phyloP scores from a whole-genome alignment of 1,140 invertebrate species.

The Lucilia sericata region DNA sequence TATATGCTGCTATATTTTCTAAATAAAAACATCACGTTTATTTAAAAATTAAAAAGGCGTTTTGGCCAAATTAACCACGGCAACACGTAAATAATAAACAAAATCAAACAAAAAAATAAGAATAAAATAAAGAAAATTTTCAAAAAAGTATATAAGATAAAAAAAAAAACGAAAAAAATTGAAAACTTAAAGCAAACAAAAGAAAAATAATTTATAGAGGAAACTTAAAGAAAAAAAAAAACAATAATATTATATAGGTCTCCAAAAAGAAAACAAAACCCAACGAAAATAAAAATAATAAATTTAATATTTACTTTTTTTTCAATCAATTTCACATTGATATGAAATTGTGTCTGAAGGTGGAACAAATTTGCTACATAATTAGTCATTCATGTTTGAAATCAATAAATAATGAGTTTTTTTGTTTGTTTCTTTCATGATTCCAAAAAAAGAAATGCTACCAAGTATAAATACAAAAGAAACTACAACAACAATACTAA shows the following conservation, averaged over 20 bases:
- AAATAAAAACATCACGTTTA: conserved; percentile 33
- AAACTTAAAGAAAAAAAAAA: neutral
- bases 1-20: conserved; percentile 5
- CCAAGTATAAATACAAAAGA: conserved; percentile 10
- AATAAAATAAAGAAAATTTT: conserved; percentile 12
- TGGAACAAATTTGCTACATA: conserved; percentile 35
- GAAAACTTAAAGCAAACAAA: neutral
- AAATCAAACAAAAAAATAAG: conserved; percentile 18
- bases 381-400: conserved; percentile 34
- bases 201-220: neutral
- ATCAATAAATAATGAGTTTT: neutral
- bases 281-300: neutral
- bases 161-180: neutral
- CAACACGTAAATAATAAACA: conserved; percentile 40
- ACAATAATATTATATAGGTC: neutral
- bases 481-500: neutral
- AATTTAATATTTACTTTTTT: neutral
- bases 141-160: neutral
- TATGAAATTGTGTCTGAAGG: conserved; percentile 33
- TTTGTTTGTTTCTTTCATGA: neutral
- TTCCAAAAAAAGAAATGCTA: conserved; percentile 34
- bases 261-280: neutral
- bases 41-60: conserved; percentile 21
- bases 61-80: conserved; percentile 22
- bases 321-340: conserved; percentile 43